phyloP scores from a whole-genome alignment of 2,797 vertebrate genomes.

The Ficedula albicollis region DNA sequence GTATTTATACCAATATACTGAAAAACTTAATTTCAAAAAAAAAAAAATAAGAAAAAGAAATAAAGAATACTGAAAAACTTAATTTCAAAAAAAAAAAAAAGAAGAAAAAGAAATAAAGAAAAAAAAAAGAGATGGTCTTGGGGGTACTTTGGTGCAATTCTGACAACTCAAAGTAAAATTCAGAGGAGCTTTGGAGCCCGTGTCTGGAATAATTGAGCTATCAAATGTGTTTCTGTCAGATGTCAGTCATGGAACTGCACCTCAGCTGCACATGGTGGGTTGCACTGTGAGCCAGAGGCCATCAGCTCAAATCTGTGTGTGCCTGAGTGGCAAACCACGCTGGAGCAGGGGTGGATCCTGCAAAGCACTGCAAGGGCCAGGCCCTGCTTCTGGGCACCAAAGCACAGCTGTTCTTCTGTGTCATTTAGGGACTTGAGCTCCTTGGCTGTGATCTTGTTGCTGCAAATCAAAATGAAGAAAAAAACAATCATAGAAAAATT shows the following conservation, averaged over 20 bases:
- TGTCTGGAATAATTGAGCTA: conserved; percentile 40
- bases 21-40: background rate
- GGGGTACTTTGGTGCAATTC: background rate
- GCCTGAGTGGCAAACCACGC: background rate
- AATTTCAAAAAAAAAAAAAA: too few species aligned
- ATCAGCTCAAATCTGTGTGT: background rate
- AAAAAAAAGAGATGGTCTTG: background rate
- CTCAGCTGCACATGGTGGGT: conserved; percentile 15
- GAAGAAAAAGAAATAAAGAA: background rate
- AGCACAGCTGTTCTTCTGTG: background rate
- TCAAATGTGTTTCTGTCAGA: conserved; percentile 51
- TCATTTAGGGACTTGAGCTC: background rate
- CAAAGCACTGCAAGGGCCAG: background rate
- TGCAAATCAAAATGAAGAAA: conserved; percentile 32
- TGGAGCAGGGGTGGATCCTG: background rate
- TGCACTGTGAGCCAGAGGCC: background rate
- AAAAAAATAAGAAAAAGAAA: background rate
- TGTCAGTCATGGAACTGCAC: conserved; percentile 52
- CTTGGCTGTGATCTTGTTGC: background rate
- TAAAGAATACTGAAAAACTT: too few species aligned
- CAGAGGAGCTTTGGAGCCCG: background rate
- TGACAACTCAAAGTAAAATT: conserved; percentile 19
- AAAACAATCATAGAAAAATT: background rate
- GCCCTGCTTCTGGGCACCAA: background rate
- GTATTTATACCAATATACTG: conserved; percentile 1